Percentiles rank a stretch among this genome's conserved stretches.
Conservation (phyloP, 1,140 invertebrate genomes). For the Drosophila teissieri region DNA sequence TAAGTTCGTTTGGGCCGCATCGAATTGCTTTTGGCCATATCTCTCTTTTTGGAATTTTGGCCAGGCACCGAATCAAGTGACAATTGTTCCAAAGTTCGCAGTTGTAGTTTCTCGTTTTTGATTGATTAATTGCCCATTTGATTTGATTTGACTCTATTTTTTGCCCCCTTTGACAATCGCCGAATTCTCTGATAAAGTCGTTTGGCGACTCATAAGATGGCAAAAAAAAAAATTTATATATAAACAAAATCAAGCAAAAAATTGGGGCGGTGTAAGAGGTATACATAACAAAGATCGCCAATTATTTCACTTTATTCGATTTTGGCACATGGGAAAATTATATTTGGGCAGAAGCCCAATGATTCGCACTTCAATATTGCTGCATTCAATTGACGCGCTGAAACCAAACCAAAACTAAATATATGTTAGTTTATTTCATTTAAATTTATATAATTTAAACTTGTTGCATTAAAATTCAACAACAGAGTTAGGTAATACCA, state of each 20-base stretch:
- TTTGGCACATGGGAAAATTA: slow-evolving; percentile 38
- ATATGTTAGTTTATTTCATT: not conserved
- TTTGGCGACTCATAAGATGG: slow-evolving; percentile 24
- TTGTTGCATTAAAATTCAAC: not conserved
- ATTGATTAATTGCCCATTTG: slow-evolving; percentile 78
- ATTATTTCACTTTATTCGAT: slow-evolving; percentile 48
- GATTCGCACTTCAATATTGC: slow-evolving; percentile 31
- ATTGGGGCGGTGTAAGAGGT: slow-evolving; percentile 9
- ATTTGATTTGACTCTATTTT: slow-evolving; percentile 58
- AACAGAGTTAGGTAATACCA: not conserved
- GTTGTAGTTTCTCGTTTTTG: slow-evolving; percentile 55
- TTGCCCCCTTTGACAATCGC: slow-evolving; percentile 49
- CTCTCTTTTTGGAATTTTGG: slow-evolving; percentile 12
- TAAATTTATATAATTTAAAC: not conserved
- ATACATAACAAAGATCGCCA: slow-evolving; percentile 51
- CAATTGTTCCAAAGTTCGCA: slow-evolving; percentile 56
- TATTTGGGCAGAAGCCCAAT: slow-evolving; percentile 18
- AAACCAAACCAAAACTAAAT: not conserved
- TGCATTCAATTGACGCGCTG: not conserved
- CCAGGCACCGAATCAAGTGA: slow-evolving; percentile 68
- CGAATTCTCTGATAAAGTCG: slow-evolving; percentile 34
- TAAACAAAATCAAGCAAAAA: not conserved
- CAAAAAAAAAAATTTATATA: slow-evolving; percentile 3
- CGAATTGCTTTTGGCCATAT: slow-evolving; percentile 51
- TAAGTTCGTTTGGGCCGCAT: slow-evolving; percentile 34